Evolutionary conservation across 1,140 invertebrate species (phyloP), one percentile per base, ranked within the genome.

Genomic region (Ips typographus): DNA sequence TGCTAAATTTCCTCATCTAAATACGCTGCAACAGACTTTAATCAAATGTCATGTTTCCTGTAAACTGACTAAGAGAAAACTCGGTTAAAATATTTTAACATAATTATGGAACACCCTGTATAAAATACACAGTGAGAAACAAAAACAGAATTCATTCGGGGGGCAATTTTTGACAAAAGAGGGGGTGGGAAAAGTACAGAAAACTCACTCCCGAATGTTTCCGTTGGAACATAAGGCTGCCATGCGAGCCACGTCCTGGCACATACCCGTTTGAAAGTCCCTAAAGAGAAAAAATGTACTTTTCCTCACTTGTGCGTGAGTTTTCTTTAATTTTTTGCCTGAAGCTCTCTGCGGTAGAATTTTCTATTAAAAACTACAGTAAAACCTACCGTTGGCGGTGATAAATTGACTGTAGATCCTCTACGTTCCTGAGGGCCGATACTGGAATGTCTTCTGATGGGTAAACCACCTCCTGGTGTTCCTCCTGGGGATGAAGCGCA

Each of bases 381-480:
- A 22, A 22, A 22, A 66, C 76, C 74, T 87, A 94, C 92, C 85
- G 91, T 91, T 70, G 92, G 91, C 67, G 92, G 93, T 65, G 92
- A 94, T 49, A 94, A 83, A 83, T 94, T 94, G 62, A 93, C 89
- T 64, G 88, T 91, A 1, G 91, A 94, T 69, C 90, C 90, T 52
- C 92, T 89, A 67, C 92, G 85, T 76, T 95, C 93, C 76, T 94
- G 92, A 0, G 93, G 91, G 52, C 93, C 93, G 72, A 94, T 94
- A 78, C 91, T 94, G 22, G 93, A 95, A 80, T 96, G 94, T 39
- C 94, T 86, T 40, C 94, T 84, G 6, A 92, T 91, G 1, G 93
- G 93, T 39, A 95, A 81, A 0, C 91, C 90, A 1, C 90, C 90
- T 39, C 90, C 90, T 1, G 91, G 91, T 4, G 92, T 92, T 1